Conservation (phyloP, 2,797 vertebrate genomes). For the Aldrovandia affinis region DNA sequence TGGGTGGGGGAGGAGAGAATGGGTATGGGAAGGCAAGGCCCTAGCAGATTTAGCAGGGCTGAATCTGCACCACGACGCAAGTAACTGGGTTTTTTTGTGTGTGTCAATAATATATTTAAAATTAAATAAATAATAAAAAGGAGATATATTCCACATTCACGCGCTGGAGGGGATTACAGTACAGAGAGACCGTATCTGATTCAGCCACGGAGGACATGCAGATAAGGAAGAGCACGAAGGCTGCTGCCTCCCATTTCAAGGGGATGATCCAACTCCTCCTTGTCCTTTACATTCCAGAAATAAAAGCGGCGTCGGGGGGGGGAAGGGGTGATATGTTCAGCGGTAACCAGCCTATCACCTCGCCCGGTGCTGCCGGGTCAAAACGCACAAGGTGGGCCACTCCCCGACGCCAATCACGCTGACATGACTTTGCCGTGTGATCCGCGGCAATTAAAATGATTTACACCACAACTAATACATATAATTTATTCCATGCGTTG, state of each 20-base stretch:
- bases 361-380: not conserved
- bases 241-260: not conserved
- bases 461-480: constrained; percentile 25
- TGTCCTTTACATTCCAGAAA: not conserved
- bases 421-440: constrained; percentile 36
- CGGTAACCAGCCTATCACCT: not conserved
- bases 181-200: constrained; percentile 21
- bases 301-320: not conserved
- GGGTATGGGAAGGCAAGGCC: not conserved
- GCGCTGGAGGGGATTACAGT: not conserved
- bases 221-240: not conserved
- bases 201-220: not conserved
- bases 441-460: constrained; percentile 32
- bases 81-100: not conserved
- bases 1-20: not conserved
- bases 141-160: not conserved
- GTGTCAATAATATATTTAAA: not conserved
- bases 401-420: constrained; percentile 18
- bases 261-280: not conserved
- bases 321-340: not conserved
- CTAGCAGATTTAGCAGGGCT: not conserved
- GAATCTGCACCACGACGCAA: not conserved
- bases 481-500: constrained; percentile 26
- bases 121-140: not conserved
- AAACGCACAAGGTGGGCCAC: constrained; percentile 1